Conservation (phyloP, 1,140 invertebrate species). For the Cyclina sinensis region DNA sequence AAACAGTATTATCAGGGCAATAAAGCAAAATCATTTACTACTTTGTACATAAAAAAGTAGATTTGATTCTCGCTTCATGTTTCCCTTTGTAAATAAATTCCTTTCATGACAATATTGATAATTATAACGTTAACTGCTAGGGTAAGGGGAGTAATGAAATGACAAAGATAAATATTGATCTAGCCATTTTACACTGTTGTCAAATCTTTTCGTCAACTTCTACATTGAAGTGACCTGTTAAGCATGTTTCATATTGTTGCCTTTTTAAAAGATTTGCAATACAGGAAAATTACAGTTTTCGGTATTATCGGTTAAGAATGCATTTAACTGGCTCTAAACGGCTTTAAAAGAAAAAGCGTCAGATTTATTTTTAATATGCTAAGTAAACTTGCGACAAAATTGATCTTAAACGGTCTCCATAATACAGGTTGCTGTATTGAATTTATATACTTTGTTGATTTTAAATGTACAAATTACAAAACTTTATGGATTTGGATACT, state of each 20-base stretch:
- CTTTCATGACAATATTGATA: constrained; percentile 42
- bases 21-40: background rate
- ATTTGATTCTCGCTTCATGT: background rate
- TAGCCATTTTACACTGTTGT: background rate
- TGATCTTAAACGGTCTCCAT: constrained; percentile 33
- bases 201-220: constrained; percentile 17
- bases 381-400: constrained; percentile 48
- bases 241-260: constrained; percentile 25
- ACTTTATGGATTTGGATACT: background rate
- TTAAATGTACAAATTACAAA: constrained; percentile 47
- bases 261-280: constrained; percentile 42
- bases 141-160: constrained; percentile 15
- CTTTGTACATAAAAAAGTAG: background rate
- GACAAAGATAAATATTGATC: constrained; percentile 55
- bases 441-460: constrained; percentile 22
- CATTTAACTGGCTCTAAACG: constrained; percentile 23
- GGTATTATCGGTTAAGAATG: constrained; percentile 22
- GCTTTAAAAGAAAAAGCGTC: background rate
- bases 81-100: constrained; percentile 41
- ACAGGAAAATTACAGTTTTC: constrained; percentile 1
- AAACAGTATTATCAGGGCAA: background rate
- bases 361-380: constrained; percentile 49
- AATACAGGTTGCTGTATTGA: constrained; percentile 25
- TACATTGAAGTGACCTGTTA: background rate
- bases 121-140: constrained; percentile 37